phyloP scores from a whole-genome alignment of 2,113 vertebrate genomes.

The Ciconia stormi region DNA sequence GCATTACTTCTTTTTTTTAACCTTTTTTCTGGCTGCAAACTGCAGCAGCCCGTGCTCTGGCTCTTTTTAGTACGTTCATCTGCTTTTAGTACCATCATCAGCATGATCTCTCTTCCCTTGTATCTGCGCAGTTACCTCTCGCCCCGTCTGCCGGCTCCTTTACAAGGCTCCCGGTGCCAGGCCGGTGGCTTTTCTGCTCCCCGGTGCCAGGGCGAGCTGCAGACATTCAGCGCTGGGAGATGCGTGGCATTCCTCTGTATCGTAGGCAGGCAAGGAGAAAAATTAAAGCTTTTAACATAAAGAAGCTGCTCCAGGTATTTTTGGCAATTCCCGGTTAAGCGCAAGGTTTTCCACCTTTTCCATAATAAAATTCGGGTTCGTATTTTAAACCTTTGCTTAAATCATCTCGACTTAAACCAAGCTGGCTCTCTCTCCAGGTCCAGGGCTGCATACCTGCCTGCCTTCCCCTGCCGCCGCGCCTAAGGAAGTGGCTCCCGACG shows the following conservation, averaged over 20 bases:
- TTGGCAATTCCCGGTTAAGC: not conserved
- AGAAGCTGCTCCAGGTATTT: not conserved
- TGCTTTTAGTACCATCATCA: not conserved
- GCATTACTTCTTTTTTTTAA: not conserved
- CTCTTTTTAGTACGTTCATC: not conserved
- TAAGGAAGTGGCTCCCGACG: not conserved
- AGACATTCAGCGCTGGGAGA: not conserved
- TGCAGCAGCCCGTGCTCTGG: not conserved
- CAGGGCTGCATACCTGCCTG: not conserved
- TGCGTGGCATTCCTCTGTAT: not conserved
- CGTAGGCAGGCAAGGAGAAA: not conserved
- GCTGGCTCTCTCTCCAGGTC: slow-evolving; percentile 31
- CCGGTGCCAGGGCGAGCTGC: not conserved
- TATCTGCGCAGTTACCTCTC: not conserved
- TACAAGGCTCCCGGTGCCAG: not conserved
- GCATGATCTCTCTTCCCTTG: not conserved
- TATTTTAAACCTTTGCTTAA: not conserved
- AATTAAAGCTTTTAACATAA: not conserved
- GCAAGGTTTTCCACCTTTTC: not conserved
- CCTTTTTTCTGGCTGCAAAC: not conserved
- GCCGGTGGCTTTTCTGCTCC: not conserved
- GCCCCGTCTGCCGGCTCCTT: not conserved
- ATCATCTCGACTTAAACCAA: not conserved
- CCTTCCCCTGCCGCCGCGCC: not conserved
- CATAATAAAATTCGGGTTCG: not conserved